phyloP scores from a whole-genome alignment of 2,888 invertebrate genomes.

The Ochropleura plecta region DNA sequence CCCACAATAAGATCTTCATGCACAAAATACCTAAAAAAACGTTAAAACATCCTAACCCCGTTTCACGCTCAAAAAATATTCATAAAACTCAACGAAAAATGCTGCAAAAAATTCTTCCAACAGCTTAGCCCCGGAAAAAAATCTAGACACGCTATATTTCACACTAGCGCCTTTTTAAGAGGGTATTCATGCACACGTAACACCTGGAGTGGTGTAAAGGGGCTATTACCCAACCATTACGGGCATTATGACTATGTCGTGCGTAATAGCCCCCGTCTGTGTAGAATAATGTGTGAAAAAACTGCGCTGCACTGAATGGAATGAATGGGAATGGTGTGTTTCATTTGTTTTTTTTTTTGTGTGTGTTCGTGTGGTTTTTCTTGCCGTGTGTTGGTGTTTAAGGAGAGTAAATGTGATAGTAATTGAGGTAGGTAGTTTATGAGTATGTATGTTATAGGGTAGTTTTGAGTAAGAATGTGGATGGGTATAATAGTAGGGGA shows the following conservation, averaged over 20 bases:
- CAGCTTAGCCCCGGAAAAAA: slow-evolving; percentile 49
- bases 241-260: slow-evolving; percentile 70
- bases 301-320: slow-evolving; percentile 49
- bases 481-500: too few species aligned
- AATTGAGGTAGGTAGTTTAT: slow-evolving; percentile 1
- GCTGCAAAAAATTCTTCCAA: slow-evolving; percentile 44
- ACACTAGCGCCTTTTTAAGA: slow-evolving; percentile 72
- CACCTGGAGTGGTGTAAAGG: slow-evolving; percentile 73
- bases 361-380: slow-evolving; percentile 11
- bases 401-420: slow-evolving; percentile 2
- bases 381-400: neutral
- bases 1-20: neutral
- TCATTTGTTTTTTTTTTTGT: slow-evolving; percentile 34
- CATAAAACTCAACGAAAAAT: slow-evolving; percentile 42
- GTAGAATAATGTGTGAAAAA: slow-evolving; percentile 76
- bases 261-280: slow-evolving; percentile 69
- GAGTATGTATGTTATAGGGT: too few species aligned
- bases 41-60: slow-evolving; percentile 6
- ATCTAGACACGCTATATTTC: slow-evolving; percentile 67
- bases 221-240: slow-evolving; percentile 76
- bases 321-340: slow-evolving; percentile 44
- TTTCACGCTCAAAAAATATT: slow-evolving; percentile 41
- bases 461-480: too few species aligned
- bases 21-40: neutral
- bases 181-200: slow-evolving; percentile 77